Conservation (phyloP, 2,888 invertebrate species). For the Disparrhopalites patrizii region DNA sequence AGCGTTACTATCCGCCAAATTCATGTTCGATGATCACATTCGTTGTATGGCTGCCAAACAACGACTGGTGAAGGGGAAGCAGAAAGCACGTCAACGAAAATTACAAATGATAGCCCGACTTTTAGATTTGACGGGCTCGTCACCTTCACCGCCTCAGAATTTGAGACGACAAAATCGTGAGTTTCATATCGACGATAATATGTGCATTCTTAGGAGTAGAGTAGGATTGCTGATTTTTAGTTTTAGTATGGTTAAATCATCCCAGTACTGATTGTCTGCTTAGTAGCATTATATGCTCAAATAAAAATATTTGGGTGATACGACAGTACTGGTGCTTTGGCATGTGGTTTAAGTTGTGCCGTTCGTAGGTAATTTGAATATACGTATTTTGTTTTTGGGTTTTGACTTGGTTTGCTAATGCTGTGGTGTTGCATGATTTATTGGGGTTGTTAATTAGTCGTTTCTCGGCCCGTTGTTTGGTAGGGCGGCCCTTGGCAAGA, state of each 20-base stretch:
- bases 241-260: too few relatives aligned
- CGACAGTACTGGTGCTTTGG: too few relatives aligned
- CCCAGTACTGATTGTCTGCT: too few relatives aligned
- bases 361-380: too few relatives aligned
- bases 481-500: constrained; percentile 7
- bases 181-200: too few relatives aligned
- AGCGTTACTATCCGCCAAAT: constrained; percentile 81
- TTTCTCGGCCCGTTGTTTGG: constrained; percentile 9
- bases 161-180: constrained; percentile 34
- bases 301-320: too few relatives aligned
- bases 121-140: constrained; percentile 65
- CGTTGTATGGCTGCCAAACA: constrained; percentile 99
- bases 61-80: constrained; percentile 70
- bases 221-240: too few relatives aligned
- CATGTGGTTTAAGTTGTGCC: too few relatives aligned
- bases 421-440: not conserved
- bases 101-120: constrained; percentile 92
- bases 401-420: constrained; percentile 1
- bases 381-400: not conserved
- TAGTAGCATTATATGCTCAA: too few relatives aligned
- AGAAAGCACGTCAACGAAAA: constrained; percentile 92
- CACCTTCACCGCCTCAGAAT: constrained; percentile 49
- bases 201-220: too few relatives aligned
- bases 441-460: constrained; percentile 13
- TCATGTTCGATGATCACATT: constrained; percentile 98